Evolutionary conservation across 2,113 vertebrate genomes (phyloP).

Genomic region (Lynx canadensis): DNA sequence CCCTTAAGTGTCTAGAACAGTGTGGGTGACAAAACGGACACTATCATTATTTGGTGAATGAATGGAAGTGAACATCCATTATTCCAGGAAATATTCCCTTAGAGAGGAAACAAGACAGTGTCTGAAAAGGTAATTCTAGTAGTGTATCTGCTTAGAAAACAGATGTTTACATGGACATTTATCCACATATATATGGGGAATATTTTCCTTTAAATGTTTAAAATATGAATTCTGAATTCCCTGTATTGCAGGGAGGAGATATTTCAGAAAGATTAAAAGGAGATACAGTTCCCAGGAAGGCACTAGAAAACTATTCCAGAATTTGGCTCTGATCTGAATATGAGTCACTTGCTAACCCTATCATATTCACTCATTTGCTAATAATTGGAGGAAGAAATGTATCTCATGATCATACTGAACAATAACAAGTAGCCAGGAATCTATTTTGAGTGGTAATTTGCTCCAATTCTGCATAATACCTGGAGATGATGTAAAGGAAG

Average conservation of each 20-base stretch:
- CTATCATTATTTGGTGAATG: background rate
- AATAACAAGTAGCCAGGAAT: background rate
- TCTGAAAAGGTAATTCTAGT: background rate
- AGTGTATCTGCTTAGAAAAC: background rate
- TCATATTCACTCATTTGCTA: background rate
- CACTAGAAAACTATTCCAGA: background rate
- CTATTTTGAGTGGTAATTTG: background rate
- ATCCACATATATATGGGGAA: background rate
- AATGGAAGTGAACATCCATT: background rate
- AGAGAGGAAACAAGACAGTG: fast-evolving
- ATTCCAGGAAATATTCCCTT: background rate
- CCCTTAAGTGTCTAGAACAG: background rate
- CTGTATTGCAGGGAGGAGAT: background rate
- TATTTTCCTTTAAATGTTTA: background rate
- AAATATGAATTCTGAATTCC: background rate
- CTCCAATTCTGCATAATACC: background rate
- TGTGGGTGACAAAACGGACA: background rate
- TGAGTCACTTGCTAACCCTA: background rate
- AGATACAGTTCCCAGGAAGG: background rate
- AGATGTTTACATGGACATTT: background rate
- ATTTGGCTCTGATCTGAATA: background rate
- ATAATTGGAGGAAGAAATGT: background rate
- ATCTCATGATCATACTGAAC: background rate
- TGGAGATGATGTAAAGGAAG: background rate
- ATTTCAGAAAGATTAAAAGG: background rate